Base-by-base conservation (phyloP, 1,140 invertebrate species). In the Drosophila sproati region DNA sequence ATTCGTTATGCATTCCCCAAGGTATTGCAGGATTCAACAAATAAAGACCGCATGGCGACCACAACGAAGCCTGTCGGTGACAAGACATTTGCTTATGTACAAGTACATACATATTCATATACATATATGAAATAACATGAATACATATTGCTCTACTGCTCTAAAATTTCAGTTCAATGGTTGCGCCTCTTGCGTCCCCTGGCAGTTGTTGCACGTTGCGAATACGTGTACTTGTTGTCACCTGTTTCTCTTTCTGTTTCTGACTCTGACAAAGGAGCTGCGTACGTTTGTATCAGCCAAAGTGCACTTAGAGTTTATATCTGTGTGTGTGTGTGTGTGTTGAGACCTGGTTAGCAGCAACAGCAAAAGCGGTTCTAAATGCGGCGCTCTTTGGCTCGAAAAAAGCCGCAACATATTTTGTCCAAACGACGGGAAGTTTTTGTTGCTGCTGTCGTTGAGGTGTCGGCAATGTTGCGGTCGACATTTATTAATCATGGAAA, bases 401-500 rank as follows among this genome's bases (percentile, higher is more conserved):
- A 47, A 73, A 82, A 87, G 67, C 82, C 82, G 43, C 83, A 87
- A 64, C 72, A 87, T 79, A 79, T 77, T 82, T 87, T 71, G 82
- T 73, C 60, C 68, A 77, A 77, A 81, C 50, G 54, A 45, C 62
- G 10, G 51, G 32, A 45, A 7, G 31, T 34, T 55, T 34, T 35
- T 47, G 55, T 62, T 34, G 80, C 47, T 35, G 50, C 37, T 66
- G 68, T 67, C 57, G 62, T 50, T 76, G 61, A 80, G 83, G 83
- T 88, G 83, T 87, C 83, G 70, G 80, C 77, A 83, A 87, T 88
- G 83, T 72, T 87, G 83, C 67, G 83, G 83, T 87, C 79, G 78
- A 79, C 83, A 83, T 88, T 82, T 87, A 82, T 88, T 88, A 82
- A 87, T 88, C 83, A 88, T 87, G 80, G 77, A 37, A 60, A 39